A percentile compares a stretch with the other conserved stretches of the same genome.
phyloP scores from a whole-genome alignment of 2,113 vertebrate genomes.

The Periophthalmus modestus region DNA sequence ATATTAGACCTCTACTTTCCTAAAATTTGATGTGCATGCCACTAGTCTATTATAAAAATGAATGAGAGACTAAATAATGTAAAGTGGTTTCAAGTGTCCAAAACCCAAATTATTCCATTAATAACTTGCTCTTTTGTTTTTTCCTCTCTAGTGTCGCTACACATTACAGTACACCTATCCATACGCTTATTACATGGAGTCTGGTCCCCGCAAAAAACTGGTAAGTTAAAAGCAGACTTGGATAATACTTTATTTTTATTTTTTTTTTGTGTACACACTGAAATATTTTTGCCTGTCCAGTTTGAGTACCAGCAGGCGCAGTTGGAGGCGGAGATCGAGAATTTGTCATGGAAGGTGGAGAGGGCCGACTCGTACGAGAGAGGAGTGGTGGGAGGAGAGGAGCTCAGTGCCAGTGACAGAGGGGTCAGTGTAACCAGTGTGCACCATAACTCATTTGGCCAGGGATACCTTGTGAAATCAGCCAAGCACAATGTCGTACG shows the following conservation, averaged over 20 bases:
- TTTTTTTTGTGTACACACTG: neutral
- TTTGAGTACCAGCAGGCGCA: slow-evolving; percentile 99
- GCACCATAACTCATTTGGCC: neutral
- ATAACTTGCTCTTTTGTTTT: neutral
- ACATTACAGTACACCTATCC: slow-evolving; percentile 99
- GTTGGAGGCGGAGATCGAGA: slow-evolving; percentile 98
- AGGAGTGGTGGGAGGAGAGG: slow-evolving; percentile 84
- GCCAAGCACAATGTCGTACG: neutral
- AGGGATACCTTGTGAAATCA: neutral
- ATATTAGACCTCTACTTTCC: neutral
- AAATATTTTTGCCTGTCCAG: slow-evolving; percentile 59
- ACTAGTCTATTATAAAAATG: neutral
- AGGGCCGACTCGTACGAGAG: slow-evolving; percentile 96
- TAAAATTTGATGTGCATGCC: neutral
- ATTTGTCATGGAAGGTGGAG: slow-evolving; percentile 98
- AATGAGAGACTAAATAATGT: neutral
- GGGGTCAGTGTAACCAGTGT: slow-evolving; percentile 65
- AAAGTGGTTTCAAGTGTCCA: too few species aligned
- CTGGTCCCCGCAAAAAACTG: slow-evolving; percentile 96
- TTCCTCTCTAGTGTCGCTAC: slow-evolving; percentile 92
- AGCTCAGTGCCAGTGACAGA: slow-evolving; percentile 79
- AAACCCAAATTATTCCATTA: neutral
- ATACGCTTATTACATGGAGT: slow-evolving; percentile 99
- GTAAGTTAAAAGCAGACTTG: slow-evolving; percentile 75
- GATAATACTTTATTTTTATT: neutral